Conservation (phyloP, 1,140 invertebrate genomes). For the Zaprionus camerounensis region DNA sequence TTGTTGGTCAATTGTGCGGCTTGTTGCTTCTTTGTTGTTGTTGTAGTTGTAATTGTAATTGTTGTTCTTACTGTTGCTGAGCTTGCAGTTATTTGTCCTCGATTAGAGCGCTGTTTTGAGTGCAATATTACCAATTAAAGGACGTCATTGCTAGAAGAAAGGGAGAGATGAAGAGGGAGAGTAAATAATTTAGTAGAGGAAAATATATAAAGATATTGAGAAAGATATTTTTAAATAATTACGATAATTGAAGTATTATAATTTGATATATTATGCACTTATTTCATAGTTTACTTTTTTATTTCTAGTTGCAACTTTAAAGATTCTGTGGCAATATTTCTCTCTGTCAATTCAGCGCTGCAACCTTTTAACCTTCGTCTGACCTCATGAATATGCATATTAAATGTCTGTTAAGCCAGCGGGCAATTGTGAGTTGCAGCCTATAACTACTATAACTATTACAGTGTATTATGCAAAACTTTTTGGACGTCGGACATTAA, state of each 20-base stretch:
- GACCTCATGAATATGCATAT: constrained; percentile 15
- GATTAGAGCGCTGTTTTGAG: constrained; percentile 21
- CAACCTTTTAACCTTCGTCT: neutral
- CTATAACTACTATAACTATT: constrained; percentile 26
- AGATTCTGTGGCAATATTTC: neutral
- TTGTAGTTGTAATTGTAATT: neutral
- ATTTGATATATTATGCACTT: too few relatives aligned
- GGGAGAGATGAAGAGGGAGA: neutral
- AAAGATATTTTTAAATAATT: too few relatives aligned
- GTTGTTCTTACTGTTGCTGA: constrained; percentile 16
- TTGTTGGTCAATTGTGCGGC: constrained; percentile 31
- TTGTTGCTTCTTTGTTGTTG: constrained; percentile 10
- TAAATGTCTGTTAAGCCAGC: constrained; percentile 13
- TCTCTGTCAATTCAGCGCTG: neutral
- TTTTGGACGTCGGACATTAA: constrained; percentile 30
- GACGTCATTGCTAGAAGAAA: constrained; percentile 25
- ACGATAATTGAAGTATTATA: too few relatives aligned
- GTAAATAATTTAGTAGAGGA: neutral
- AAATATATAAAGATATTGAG: too few relatives aligned
- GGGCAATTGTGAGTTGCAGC: neutral
- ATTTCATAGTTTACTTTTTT: too few relatives aligned
- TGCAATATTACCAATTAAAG: constrained; percentile 43
- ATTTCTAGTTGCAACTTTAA: too few relatives aligned
- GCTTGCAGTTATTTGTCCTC: constrained; percentile 40
- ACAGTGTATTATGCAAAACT: constrained; percentile 40